phyloP scores from a whole-genome alignment of 2,888 invertebrate species.

The Drosophila differens region DNA sequence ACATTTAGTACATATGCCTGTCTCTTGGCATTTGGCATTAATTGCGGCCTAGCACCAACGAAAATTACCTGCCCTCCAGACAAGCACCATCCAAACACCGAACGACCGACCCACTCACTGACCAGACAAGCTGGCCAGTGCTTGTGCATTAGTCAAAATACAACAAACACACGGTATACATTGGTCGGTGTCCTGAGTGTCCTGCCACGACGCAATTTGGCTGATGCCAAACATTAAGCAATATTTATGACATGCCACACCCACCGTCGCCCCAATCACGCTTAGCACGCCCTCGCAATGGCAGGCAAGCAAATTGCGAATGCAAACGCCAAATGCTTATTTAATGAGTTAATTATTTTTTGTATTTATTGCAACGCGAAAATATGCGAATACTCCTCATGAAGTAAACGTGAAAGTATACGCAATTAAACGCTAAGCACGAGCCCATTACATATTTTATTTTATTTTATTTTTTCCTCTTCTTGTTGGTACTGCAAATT shows the following conservation, averaged over 20 bases:
- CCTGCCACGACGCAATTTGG: slow-evolving; percentile 62
- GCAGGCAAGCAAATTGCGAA: slow-evolving; percentile 62
- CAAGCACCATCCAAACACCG: background rate
- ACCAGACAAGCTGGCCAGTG: slow-evolving; percentile 21
- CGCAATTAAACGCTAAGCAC: slow-evolving; percentile 69
- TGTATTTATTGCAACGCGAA: slow-evolving; percentile 73
- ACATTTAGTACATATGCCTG: slow-evolving; percentile 20
- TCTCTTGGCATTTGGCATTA: slow-evolving; percentile 71
- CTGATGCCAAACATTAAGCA: slow-evolving; percentile 73
- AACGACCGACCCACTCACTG: slow-evolving; percentile 12
- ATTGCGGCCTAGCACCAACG: slow-evolving; percentile 74
- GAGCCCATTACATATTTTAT: slow-evolving; percentile 55
- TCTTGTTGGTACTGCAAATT: slow-evolving; percentile 15
- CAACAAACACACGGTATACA: slow-evolving; percentile 25
- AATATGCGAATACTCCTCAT: slow-evolving; percentile 61
- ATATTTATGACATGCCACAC: slow-evolving; percentile 66
- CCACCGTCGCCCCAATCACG: background rate
- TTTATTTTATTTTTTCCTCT: background rate
- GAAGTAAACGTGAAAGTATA: slow-evolving; percentile 68
- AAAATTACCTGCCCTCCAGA: slow-evolving; percentile 67
- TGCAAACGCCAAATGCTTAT: slow-evolving; percentile 78
- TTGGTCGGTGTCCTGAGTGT: slow-evolving; percentile 24
- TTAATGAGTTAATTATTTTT: slow-evolving; percentile 82
- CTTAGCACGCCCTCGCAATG: background rate
- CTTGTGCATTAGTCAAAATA: slow-evolving; percentile 56